Conservation (phyloP, 92 coral and sea anemone species). For the Diadumene lineata region DNA sequence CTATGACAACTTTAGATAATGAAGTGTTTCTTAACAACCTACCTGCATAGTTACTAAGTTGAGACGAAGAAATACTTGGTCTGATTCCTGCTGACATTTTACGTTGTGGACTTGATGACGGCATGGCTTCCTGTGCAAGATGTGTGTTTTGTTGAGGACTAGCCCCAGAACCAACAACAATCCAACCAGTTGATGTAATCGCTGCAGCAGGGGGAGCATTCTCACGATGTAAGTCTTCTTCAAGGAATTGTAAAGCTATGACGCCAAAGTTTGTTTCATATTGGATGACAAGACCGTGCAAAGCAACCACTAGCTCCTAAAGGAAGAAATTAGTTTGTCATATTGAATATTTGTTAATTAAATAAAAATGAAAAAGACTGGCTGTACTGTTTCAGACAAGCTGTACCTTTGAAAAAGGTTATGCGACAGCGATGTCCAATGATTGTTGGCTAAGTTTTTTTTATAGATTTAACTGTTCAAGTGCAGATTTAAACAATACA, state of each 20-base stretch:
- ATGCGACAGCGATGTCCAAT: too few species aligned
- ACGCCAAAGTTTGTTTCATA: slow-evolving; percentile 96
- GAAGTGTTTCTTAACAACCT: too few species aligned
- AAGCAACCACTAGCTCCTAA: slow-evolving; percentile 88
- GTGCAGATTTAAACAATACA: too few species aligned
- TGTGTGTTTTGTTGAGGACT: slow-evolving; percentile 49
- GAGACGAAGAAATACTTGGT: slow-evolving; percentile 81
- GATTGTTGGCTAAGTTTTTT: too few species aligned
- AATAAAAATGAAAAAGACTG: too few species aligned
- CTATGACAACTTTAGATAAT: too few species aligned
- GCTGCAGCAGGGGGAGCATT: slow-evolving; percentile 91
- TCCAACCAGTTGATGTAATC: slow-evolving; percentile 96
- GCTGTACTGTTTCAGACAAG: too few species aligned
- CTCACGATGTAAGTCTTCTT: slow-evolving; percentile 83
- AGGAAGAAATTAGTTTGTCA: background rate
- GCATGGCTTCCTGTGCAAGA: slow-evolving; percentile 30
- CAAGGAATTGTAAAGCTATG: slow-evolving; percentile 90
- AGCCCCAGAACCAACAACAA: slow-evolving; percentile 83
- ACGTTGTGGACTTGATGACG: slow-evolving; percentile 40
- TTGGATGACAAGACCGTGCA: slow-evolving; percentile 88
- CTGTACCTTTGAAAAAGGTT: too few species aligned
- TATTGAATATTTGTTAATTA: too few species aligned
- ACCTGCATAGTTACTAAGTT: slow-evolving; percentile 59
- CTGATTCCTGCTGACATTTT: slow-evolving; percentile 61
- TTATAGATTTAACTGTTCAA: too few species aligned